These are phyloP conservation scores for Bufo gargarizans DNA, from an alignment of 2,113 vertebrate genomes.

Conservation along the genomic window DNA sequence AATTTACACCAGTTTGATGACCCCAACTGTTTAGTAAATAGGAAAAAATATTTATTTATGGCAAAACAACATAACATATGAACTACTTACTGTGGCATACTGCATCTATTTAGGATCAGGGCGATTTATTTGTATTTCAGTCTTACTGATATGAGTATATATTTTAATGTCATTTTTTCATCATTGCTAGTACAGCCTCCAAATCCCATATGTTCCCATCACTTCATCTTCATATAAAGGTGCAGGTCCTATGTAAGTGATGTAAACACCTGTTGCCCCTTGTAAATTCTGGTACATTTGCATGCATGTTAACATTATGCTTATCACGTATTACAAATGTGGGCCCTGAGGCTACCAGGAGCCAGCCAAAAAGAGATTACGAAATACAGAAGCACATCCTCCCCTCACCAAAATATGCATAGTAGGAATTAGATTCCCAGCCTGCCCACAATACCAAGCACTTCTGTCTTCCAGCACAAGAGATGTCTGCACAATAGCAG, in stretches of 20 bases:
- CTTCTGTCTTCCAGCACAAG: background rate
- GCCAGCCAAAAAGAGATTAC: slow-evolving; percentile 34
- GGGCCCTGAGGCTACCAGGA: slow-evolving; percentile 33
- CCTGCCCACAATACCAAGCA: slow-evolving; percentile 11
- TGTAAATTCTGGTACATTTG: background rate
- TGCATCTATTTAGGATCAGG: too few species aligned
- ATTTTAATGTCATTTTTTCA: background rate
- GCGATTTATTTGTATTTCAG: too few species aligned
- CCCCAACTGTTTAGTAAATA: too few species aligned
- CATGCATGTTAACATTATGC: slow-evolving; percentile 8
- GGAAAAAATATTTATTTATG: too few species aligned
- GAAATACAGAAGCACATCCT: slow-evolving; percentile 27
- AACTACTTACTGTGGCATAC: too few species aligned
- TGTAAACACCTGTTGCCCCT: background rate
- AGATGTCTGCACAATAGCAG: slow-evolving; percentile 17
- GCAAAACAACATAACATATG: too few species aligned
- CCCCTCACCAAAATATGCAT: slow-evolving; percentile 43
- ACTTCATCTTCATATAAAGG: background rate
- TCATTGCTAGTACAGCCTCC: background rate
- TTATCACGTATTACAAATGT: slow-evolving; percentile 36
- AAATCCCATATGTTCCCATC: background rate
- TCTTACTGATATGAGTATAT: too few species aligned
- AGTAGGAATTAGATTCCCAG: slow-evolving; percentile 10
- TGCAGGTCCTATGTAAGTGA: background rate
- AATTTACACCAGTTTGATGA: too few species aligned